Base-by-base conservation (phyloP, 2,797 vertebrate species). In the Molossus molossus region DNA sequence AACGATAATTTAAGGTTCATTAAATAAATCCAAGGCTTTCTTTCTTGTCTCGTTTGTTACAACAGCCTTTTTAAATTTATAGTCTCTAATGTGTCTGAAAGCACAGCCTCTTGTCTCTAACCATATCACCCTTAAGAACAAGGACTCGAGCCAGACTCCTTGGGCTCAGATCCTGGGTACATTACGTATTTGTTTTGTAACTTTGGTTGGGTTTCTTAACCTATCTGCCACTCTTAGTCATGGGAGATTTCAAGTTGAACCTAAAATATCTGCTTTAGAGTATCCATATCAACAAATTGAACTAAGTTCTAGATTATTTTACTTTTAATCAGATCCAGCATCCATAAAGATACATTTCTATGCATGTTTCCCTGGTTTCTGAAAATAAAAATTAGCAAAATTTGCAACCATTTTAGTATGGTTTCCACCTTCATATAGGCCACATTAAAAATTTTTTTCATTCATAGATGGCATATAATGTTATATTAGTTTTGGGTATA, bases 41-140 rank as follows among this genome's bases (percentile, higher is more conserved):
- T 87, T 87, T 87, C 29, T 76, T 93, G 14, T 50, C 25, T 88
- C 60, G 14, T 58, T 79, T 87, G 76, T 95, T 65, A 40, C 2
- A 75, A 45, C 53, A 76, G 20, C 62, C 7, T 84, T 57, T 70
- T 60, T 13, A 80, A 65, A 91, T 88, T 70, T 84, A 58, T 83
- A 7, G 50, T 25, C 25, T 69, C 67, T 88, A 94, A 93, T 70
- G 64, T 67, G n/a, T 86, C 67, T 81, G 55, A 77, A 91, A 55
- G 27, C 83, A 88, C 23, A 58, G 55, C 53, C 27, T 84, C 29
- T 75, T n/a, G 20, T 91, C 70, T 80, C 58, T 58, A 57, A 67
- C 25, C 50, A 40, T 3, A 55, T 50, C 23, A 33, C 17, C 55
- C 48, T 58, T 50, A 72, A 70, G 21, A 94, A 17, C 0, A 62